Evolutionary conservation across 1,140 invertebrate genomes (phyloP).

Genomic region (Andricus grossulariae): DNA sequence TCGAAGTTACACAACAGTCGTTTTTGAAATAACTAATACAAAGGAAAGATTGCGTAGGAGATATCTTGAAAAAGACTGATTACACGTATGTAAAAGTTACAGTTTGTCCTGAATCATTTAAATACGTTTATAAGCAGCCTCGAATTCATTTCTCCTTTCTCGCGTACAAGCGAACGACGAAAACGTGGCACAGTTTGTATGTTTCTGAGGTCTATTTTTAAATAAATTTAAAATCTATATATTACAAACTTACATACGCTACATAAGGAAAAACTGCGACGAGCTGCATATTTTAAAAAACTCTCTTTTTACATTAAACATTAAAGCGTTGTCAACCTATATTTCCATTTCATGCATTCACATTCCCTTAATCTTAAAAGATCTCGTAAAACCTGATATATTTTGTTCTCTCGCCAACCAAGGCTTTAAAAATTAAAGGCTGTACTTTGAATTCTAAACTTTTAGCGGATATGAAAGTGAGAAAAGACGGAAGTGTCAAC

Average conservation of each 20-base stretch:
- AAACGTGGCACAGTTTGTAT: conserved; percentile 10
- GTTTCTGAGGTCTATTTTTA: neutral
- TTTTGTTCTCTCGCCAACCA: too few species aligned
- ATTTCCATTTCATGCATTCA: neutral
- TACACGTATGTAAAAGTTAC: too few species aligned
- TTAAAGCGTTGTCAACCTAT: neutral
- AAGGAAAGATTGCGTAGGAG: neutral
- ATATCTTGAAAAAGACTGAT: too few species aligned
- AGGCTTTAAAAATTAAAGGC: too few species aligned
- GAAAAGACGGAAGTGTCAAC: too few species aligned
- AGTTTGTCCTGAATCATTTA: too few species aligned
- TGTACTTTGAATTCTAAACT: too few species aligned
- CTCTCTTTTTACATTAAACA: conserved; percentile 20
- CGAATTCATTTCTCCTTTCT: neutral
- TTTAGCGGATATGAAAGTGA: too few species aligned
- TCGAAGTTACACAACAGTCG: conserved; percentile 23
- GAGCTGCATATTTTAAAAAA: conserved; percentile 18
- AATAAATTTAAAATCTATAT: conserved; percentile 26
- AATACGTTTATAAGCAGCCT: too few species aligned
- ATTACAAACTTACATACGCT: conserved; percentile 25
- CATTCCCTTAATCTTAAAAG: too few species aligned
- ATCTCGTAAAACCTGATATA: too few species aligned
- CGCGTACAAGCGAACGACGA: conserved; percentile 10
- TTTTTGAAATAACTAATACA: conserved; percentile 24
- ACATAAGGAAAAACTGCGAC: conserved; percentile 11